Evolutionary conservation across 2,888 invertebrate genomes (phyloP), one percentile per base, ranked within the genome.

Genomic region (Phyllotreta cruciferae): DNA sequence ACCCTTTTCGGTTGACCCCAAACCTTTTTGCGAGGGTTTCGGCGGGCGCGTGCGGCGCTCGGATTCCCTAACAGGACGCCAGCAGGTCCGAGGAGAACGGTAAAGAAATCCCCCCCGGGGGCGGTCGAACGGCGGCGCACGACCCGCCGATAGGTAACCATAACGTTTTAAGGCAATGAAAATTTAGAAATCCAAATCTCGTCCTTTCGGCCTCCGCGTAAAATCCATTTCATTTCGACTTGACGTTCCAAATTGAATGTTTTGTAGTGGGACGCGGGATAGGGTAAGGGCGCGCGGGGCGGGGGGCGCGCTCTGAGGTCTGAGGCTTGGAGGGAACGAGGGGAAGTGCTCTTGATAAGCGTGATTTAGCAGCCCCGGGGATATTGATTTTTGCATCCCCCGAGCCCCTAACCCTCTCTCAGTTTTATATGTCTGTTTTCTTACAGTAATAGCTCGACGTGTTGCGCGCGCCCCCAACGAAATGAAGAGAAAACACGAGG

Each of bases 341-440:
- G 79, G 80, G 79, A 82, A 81, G 81, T 82, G 81, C 82, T 83
- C 82, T 83, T 83, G 83, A 83, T 82, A 82, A 83, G 83, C 87
- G 88, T 88, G 88, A 88, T 88, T 88, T 88, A 88, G 88, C 87
- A 87, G 88, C 88, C 87, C 87, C 87, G 87, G 83, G 87, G 87
- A 88, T 82, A 82, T 82, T 82, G 82, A 82, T 82, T 82, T 83
- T 82, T 82, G 80, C 81, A 81, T 79, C 80, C 80, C 81, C 77
- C 79, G 74, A 77, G 79, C 79, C 78, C 79, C 78, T 76, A 78
- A 78, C 79, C 79, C 79, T 76, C 81, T 78, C 80, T 79, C 81
- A 82, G 82, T 82, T 82, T 82, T 83, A 82, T 83, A 82, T 82
- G 82, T 83, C 83, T 83, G 83, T 83, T 83, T 83, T 83, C 83